These are phyloP conservation scores for Ceratosolen fusciceps DNA, from an alignment of 1,140 invertebrate genomes.

Conservation along the genomic window DNA sequence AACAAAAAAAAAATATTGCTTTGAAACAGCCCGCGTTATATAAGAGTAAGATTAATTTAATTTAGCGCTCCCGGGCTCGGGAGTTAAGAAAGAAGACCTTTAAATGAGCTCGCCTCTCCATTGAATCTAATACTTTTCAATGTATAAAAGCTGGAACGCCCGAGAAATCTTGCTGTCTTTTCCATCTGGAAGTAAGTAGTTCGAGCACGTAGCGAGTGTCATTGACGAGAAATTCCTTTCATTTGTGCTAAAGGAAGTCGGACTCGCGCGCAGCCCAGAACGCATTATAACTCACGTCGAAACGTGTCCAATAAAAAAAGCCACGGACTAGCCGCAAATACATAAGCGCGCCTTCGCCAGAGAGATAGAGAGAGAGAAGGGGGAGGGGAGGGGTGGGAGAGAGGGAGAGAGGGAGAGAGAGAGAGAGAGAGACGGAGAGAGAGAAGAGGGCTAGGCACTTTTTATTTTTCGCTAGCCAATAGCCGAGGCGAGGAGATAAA, in stretches of 20 bases:
- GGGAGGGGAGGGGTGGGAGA: neutral
- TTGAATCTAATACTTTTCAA: slow-evolving; percentile 14
- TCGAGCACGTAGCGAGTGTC: slow-evolving; percentile 41
- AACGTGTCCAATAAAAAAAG: slow-evolving; percentile 38
- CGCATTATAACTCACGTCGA: slow-evolving; percentile 44
- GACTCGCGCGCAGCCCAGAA: slow-evolving; percentile 22
- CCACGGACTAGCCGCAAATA: slow-evolving; percentile 6
- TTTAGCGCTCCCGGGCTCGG: neutral
- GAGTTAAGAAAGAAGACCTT: neutral
- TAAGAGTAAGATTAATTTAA: slow-evolving; percentile 1
- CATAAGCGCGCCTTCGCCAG: neutral
- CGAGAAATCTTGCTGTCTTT: slow-evolving; percentile 38
- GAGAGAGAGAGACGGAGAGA: too few species aligned
- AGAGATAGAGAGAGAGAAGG: too few species aligned
- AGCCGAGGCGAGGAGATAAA: neutral
- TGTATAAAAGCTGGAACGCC: slow-evolving; percentile 8
- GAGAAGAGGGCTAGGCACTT: neutral
- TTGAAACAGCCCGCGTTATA: neutral
- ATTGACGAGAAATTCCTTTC: slow-evolving; percentile 46
- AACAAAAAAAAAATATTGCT: neutral
- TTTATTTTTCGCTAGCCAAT: neutral
- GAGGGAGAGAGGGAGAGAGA: too few species aligned
- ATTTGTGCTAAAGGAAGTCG: slow-evolving; percentile 34
- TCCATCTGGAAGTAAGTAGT: slow-evolving; percentile 29
- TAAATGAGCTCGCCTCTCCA: slow-evolving; percentile 12